These are phyloP conservation scores for Carettochelys insculpta DNA, from an alignment of 2,113 vertebrate species.

Conservation along the genomic window DNA sequence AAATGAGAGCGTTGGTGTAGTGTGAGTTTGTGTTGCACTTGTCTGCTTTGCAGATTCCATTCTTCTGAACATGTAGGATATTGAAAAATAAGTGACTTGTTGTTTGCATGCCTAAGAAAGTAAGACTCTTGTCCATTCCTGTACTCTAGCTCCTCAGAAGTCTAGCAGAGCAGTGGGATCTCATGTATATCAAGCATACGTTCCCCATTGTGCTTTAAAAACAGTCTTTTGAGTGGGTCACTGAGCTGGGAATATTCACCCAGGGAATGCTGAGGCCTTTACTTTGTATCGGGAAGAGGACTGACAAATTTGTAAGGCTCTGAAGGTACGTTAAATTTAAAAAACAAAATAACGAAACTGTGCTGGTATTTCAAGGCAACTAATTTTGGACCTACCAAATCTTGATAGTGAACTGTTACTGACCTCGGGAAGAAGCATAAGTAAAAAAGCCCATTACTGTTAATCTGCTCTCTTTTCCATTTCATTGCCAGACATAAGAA, in stretches of 20 bases:
- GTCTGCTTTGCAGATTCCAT: neutral
- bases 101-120: constrained; percentile 34
- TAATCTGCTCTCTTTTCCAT: constrained; percentile 66
- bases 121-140: neutral
- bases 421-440: constrained; percentile 62
- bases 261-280: neutral
- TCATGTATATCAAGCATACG: neutral
- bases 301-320: neutral
- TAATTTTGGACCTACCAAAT: constrained; percentile 13
- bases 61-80: neutral
- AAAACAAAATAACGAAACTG: neutral
- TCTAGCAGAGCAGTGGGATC: neutral
- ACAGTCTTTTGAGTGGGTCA: neutral
- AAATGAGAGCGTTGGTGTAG: neutral
- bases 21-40: neutral
- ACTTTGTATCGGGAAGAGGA: neutral
- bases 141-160: neutral
- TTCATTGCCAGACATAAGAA: constrained; percentile 53
- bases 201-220: neutral
- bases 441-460: constrained; percentile 67
- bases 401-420: constrained; percentile 58
- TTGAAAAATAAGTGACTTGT: neutral
- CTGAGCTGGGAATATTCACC: neutral
- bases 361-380: neutral
- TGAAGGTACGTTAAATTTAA: neutral